These are phyloP conservation scores for Sylvia borin DNA, from an alignment of 2,797 vertebrate genomes.

Conservation along the genomic window DNA sequence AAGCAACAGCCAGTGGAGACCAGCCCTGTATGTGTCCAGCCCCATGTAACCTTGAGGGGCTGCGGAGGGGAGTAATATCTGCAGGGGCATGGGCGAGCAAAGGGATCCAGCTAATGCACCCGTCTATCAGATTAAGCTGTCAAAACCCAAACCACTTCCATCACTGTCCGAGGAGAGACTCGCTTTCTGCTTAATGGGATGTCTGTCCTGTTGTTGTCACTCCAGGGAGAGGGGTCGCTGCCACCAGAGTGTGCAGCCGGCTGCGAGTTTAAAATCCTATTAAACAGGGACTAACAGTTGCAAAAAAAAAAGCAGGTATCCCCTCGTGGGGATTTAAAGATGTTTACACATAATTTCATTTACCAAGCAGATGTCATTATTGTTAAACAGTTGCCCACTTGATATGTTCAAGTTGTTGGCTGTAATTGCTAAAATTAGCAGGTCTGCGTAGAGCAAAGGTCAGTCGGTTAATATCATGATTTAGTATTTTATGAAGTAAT, in stretches of 20 bases:
- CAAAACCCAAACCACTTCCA: constrained; percentile 62
- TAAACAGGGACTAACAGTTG: constrained; percentile 71
- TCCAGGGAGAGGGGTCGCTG: constrained; percentile 61
- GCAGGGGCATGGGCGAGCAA: neutral
- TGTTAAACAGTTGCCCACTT: constrained; percentile 85
- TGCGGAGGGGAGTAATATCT: neutral
- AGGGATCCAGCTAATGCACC: constrained; percentile 53
- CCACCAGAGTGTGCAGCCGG: constrained; percentile 58
- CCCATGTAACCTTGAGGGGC: neutral
- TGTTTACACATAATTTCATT: constrained; percentile 85
- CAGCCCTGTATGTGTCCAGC: neutral
- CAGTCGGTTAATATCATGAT: constrained; percentile 76
- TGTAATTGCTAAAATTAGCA: constrained; percentile 89
- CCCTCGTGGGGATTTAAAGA: constrained; percentile 79
- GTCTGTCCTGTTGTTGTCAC: constrained; percentile 45
- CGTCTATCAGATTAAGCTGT: constrained; percentile 64
- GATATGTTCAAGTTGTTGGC: constrained; percentile 87
- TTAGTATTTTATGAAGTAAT: constrained; percentile 80
- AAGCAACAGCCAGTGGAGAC: neutral
- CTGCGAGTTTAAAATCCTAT: constrained; percentile 77
- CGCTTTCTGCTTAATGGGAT: constrained; percentile 55
- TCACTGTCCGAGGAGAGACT: constrained; percentile 60
- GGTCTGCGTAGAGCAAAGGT: constrained; percentile 86
- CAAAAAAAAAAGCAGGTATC: constrained; percentile 75
- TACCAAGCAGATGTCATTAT: constrained; percentile 89